phyloP scores from a whole-genome alignment of 2,113 vertebrate genomes.

The Poicephalus meyeri region DNA sequence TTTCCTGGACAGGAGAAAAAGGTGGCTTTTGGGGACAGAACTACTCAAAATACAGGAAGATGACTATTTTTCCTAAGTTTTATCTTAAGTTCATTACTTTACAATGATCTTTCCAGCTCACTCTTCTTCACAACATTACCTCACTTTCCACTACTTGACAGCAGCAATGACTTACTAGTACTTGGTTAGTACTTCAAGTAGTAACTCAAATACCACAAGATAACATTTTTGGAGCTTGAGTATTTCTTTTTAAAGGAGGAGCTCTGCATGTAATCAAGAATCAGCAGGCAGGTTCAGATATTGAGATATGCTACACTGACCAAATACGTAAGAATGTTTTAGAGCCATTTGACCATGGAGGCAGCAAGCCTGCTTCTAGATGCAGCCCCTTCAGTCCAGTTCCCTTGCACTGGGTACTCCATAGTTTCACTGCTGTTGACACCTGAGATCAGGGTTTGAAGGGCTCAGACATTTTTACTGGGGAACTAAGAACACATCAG shows the following conservation, averaged over 20 bases:
- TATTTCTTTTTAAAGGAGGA: background rate
- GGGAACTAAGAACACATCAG: background rate
- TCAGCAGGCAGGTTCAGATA: background rate
- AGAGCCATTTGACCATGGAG: background rate
- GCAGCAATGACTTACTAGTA: background rate
- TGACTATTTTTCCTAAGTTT: background rate
- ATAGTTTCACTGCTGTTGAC: background rate
- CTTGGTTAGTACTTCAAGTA: background rate
- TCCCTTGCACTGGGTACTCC: background rate
- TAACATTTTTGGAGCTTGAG: background rate
- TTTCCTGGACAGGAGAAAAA: background rate
- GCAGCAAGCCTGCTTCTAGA: rapidly evolving
- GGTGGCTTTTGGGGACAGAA: background rate
- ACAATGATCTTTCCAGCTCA: background rate
- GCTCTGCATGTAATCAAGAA: background rate
- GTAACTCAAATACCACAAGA: background rate
- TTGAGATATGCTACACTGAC: background rate
- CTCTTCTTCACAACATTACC: background rate
- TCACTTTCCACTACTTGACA: background rate
- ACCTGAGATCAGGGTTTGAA: background rate
- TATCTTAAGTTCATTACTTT: background rate
- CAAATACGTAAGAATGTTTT: background rate
- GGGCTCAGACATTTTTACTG: background rate
- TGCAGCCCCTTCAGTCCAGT: rapidly evolving
- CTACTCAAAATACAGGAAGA: background rate